Conservation (phyloP, 2,113 vertebrate species). For the Plecturocebus donacophilus region DNA sequence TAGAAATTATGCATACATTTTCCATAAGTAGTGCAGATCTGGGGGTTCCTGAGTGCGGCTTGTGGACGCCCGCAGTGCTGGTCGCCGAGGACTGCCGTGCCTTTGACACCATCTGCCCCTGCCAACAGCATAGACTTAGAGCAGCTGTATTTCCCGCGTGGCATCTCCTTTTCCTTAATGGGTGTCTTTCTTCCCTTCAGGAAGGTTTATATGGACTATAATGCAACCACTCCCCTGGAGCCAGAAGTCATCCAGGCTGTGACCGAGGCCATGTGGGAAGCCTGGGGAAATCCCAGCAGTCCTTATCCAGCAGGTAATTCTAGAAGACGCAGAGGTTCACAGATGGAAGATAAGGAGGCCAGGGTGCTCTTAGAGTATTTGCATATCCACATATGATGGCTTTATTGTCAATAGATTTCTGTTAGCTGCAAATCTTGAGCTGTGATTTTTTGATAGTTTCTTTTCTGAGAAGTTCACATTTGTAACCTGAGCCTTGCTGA, state of each 20-base stretch:
- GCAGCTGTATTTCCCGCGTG: fast-evolving
- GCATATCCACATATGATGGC: fast-evolving
- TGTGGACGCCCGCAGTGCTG: not conserved
- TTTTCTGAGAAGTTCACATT: not conserved
- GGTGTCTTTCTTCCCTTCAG: not conserved
- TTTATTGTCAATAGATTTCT: not conserved
- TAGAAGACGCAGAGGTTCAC: not conserved
- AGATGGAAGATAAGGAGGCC: not conserved
- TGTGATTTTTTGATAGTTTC: not conserved
- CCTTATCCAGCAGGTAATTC: conserved; percentile 89
- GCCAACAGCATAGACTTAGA: fast-evolving
- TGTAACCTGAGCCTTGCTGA: not conserved
- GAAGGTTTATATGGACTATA: conserved; percentile 96
- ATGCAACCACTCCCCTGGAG: conserved; percentile 94
- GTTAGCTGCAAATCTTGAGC: not conserved
- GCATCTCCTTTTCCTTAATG: not conserved
- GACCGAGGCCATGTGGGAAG: conserved; percentile 88
- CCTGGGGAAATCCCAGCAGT: conserved; percentile 98
- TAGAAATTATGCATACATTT: not conserved
- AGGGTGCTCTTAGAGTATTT: fast-evolving
- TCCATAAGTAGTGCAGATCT: fast-evolving
- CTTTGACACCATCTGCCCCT: fast-evolving
- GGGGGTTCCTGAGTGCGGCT: fast-evolving
- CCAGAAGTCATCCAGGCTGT: conserved; percentile 87
- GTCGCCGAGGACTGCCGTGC: fast-evolving